Conservation (phyloP, 1,140 invertebrate genomes). For the Neotoxoptera formosana region DNA sequence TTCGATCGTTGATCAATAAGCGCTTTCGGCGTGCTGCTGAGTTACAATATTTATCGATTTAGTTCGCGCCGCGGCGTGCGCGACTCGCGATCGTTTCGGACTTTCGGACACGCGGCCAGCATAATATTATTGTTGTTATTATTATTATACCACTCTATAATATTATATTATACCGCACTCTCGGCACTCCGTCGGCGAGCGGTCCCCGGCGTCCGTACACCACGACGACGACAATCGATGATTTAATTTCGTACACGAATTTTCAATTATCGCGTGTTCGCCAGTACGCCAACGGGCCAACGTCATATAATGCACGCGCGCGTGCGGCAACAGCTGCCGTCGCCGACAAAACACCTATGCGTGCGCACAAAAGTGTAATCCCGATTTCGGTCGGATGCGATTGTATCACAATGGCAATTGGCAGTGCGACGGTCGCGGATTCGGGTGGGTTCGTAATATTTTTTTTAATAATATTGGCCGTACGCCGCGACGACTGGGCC, state of each 20-base stretch:
- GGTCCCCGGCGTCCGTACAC: neutral
- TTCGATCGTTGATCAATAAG: neutral
- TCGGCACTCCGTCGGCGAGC: neutral
- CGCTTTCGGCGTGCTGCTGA: neutral
- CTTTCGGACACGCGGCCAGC: neutral
- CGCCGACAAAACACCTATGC: neutral
- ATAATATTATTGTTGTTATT: too few species aligned
- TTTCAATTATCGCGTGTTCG: neutral
- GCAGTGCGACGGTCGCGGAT: neutral
- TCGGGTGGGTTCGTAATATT: neutral
- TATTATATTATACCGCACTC: too few species aligned
- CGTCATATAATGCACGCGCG: too few species aligned
- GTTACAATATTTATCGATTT: constrained; percentile 13
- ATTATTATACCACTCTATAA: too few species aligned
- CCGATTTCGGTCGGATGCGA: neutral
- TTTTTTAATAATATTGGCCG: neutral
- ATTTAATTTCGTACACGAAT: neutral
- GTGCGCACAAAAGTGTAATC: neutral
- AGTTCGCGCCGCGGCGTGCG: neutral
- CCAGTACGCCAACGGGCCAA: too few species aligned
- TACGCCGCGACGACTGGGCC: too few species aligned
- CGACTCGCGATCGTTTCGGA: neutral
- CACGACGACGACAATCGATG: neutral
- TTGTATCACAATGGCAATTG: neutral
- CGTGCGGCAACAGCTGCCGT: neutral